Conservation (phyloP, 2,888 invertebrate genomes). For the Emmelina monodactyla region DNA sequence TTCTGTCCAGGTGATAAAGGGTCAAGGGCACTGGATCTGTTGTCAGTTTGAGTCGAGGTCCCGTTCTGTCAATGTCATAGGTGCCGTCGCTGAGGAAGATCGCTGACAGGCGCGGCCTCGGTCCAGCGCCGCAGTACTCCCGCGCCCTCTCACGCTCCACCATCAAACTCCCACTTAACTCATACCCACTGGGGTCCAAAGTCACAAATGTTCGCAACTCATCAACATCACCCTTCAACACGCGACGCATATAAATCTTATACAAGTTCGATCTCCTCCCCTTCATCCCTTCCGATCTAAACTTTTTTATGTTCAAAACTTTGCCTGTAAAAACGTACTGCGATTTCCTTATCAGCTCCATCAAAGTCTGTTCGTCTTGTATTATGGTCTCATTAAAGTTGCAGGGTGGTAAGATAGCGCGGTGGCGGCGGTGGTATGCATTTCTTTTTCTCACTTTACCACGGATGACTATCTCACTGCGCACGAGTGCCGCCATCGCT, state of each 20-base stretch:
- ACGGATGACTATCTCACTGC: slow-evolving; percentile 50
- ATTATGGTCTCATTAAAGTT: slow-evolving; percentile 60
- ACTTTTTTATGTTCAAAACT: slow-evolving; percentile 53
- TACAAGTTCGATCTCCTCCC: slow-evolving; percentile 50
- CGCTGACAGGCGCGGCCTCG: slow-evolving; percentile 52
- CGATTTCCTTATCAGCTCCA: slow-evolving; percentile 57
- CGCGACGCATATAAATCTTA: slow-evolving; percentile 48
- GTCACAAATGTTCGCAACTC: slow-evolving; percentile 43
- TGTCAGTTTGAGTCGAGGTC: slow-evolving; percentile 37
- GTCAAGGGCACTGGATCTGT: slow-evolving; percentile 63
- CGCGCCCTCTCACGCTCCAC: slow-evolving; percentile 39
- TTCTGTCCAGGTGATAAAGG: slow-evolving; percentile 57
- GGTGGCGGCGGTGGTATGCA: slow-evolving; percentile 42
- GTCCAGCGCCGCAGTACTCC: slow-evolving; percentile 48
- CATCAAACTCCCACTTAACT: slow-evolving; percentile 45
- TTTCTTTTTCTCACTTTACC: slow-evolving; percentile 58
- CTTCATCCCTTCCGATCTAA: slow-evolving; percentile 31
- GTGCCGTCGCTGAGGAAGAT: slow-evolving; percentile 51
- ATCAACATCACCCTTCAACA: slow-evolving; percentile 51
- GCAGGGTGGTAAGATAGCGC: slow-evolving; percentile 50
- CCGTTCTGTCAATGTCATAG: slow-evolving; percentile 28
- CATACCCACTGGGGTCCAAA: slow-evolving; percentile 33
- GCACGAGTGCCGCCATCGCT: slow-evolving; percentile 47
- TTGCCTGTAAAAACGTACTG: slow-evolving; percentile 62
- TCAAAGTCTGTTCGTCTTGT: slow-evolving; percentile 57